Percentiles rank a stretch among this genome's conserved stretches.
Conservation (phyloP, 2,113 vertebrate genomes). For the Fregata magnificens region DNA sequence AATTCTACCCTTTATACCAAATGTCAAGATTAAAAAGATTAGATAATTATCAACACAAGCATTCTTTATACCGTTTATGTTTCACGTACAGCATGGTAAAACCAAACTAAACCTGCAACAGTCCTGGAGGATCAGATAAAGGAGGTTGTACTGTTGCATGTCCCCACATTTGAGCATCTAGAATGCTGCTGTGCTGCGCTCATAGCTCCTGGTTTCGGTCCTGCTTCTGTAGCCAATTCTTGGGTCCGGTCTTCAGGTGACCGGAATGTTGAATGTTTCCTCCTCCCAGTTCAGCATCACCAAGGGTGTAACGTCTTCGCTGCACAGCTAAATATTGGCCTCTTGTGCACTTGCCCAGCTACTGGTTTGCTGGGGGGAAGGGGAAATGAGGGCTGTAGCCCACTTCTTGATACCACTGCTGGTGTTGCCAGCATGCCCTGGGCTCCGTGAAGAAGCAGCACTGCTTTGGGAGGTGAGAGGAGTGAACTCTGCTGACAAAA, state of each 20-base stretch:
- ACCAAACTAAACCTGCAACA: background rate
- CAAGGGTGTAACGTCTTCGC: accelerated
- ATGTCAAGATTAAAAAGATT: background rate
- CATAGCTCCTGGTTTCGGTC: background rate
- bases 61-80: background rate
- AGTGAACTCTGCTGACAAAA: background rate
- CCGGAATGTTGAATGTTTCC: background rate
- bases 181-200: background rate
- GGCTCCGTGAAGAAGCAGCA: background rate
- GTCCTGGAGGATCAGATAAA: background rate
- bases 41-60: background rate
- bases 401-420: background rate
- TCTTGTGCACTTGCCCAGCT: background rate
- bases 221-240: background rate
- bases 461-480: background rate
- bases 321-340: background rate
- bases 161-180: too few species aligned
- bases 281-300: background rate
- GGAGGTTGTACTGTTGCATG: background rate
- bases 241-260: background rate
- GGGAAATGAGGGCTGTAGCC: background rate
- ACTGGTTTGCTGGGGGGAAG: background rate
- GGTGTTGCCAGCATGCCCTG: too few species aligned
- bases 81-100: background rate
- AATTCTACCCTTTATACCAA: background rate